These are phyloP conservation scores for Actinostola sp. DNA, from an alignment of 92 coral and sea anemone genomes.

Conservation along the genomic window DNA sequence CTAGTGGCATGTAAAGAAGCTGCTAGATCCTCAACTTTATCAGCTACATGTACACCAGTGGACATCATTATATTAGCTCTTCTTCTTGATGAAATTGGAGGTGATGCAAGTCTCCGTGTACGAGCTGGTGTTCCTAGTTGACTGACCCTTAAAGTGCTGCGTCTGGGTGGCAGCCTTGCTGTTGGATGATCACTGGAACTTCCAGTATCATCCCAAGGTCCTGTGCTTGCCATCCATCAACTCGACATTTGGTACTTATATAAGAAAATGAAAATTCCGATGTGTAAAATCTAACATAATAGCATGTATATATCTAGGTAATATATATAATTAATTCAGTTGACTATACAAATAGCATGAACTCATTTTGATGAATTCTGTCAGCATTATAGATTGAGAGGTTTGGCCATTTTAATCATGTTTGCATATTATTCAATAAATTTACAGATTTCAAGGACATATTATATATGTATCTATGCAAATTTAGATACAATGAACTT, in stretches of 20 bases:
- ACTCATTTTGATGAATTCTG: too few relatives aligned
- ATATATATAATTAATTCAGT: too few relatives aligned
- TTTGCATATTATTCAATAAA: too few relatives aligned
- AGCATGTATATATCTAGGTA: not conserved
- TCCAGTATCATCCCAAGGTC: conserved; percentile 94
- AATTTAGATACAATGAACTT: conserved; percentile 4
- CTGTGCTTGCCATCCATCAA: conserved; percentile 84
- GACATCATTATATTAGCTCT: conserved; percentile 32
- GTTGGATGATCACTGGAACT: conserved; percentile 66
- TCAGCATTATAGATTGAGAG: too few relatives aligned
- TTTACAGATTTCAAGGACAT: not conserved
- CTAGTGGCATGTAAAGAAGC: conserved; percentile 96
- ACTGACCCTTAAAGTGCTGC: conserved; percentile 85
- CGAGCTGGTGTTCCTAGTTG: conserved; percentile 66
- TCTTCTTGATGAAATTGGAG: conserved; percentile 49
- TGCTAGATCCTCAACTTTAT: conserved; percentile 91
- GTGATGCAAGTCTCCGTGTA: conserved; percentile 39
- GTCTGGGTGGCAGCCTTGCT: conserved; percentile 67
- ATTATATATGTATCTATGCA: not conserved
- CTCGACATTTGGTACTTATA: not conserved
- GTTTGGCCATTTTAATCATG: too few relatives aligned
- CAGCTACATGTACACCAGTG: conserved; percentile 69
- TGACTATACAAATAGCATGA: too few relatives aligned
- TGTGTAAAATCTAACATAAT: not conserved
- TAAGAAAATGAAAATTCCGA: not conserved